Percentiles rank a stretch among this genome's conserved stretches.
phyloP scores from a whole-genome alignment of 2,888 invertebrate species.

The Anagyrus pseudococci region DNA sequence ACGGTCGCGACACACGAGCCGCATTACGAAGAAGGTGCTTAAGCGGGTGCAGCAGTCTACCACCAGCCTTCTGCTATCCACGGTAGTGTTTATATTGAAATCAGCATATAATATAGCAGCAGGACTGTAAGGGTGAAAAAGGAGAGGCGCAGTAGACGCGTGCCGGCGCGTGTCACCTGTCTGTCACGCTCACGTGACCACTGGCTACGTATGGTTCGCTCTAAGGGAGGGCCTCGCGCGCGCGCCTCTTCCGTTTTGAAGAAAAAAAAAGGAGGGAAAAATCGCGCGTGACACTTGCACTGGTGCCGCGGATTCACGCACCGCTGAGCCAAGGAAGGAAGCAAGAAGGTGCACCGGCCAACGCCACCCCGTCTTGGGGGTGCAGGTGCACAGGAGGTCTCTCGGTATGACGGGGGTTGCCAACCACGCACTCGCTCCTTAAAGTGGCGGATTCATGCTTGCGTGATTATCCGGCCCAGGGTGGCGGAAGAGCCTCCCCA shows the following conservation, averaged over 20 bases:
- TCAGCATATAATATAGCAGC: not conserved
- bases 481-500: slow-evolving; percentile 10
- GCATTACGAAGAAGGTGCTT: too few species aligned
- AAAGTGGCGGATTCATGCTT: slow-evolving; percentile 58
- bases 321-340: slow-evolving; percentile 25
- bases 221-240: slow-evolving; percentile 18
- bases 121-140: slow-evolving; percentile 36
- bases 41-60: too few species aligned
- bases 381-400: slow-evolving; percentile 42
- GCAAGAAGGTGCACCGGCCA: slow-evolving; percentile 29
- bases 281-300: slow-evolving; percentile 17
- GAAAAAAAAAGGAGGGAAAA: slow-evolving; percentile 31
- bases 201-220: not conserved
- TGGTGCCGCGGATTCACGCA: slow-evolving; percentile 34
- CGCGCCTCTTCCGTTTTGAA: slow-evolving; percentile 44
- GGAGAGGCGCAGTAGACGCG: slow-evolving; percentile 43
- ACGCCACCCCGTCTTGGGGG: slow-evolving; percentile 55
- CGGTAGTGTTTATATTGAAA: not conserved
- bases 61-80: too few species aligned
- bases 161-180: slow-evolving; percentile 61
- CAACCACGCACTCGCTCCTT: slow-evolving; percentile 38
- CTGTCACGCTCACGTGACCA: slow-evolving; percentile 54
- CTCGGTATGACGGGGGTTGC: slow-evolving; percentile 7
- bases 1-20: too few species aligned
- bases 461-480: slow-evolving; percentile 50